These are phyloP conservation scores for Caenorhabditis sp. DNA, from an alignment of 2,888 invertebrate genomes.

Conservation along the genomic window DNA sequence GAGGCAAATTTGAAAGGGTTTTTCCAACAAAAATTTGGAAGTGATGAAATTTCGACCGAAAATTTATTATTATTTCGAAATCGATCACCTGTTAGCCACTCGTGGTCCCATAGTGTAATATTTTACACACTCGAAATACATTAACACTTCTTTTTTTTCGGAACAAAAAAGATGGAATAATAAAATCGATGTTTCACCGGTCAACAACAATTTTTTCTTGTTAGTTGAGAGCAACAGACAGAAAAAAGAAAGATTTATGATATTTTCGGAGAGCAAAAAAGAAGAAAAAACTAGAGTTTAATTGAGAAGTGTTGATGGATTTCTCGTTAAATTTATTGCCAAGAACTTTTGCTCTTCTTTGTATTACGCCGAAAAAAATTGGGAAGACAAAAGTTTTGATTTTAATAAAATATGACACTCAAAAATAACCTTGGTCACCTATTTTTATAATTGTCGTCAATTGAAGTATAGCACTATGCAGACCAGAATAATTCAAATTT, in stretches of 20 bases:
- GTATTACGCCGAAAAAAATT: too few relatives aligned
- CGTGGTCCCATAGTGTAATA: constrained; percentile 1
- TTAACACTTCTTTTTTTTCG: too few relatives aligned
- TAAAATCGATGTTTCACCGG: too few relatives aligned
- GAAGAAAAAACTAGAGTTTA: background rate
- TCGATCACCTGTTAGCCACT: constrained; percentile 4
- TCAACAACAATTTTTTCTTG: constrained; percentile 3
- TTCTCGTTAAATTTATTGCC: background rate
- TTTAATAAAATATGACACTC: too few relatives aligned
- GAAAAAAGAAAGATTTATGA: background rate
- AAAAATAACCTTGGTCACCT: too few relatives aligned
- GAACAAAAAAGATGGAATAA: too few relatives aligned
- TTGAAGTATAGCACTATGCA: too few relatives aligned
- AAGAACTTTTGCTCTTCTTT: background rate
- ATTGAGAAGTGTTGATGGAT: background rate
- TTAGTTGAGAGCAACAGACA: background rate
- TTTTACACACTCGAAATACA: too few relatives aligned
- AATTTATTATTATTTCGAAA: background rate
- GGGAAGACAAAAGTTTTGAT: too few relatives aligned
- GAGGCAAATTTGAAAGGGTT: too few relatives aligned
- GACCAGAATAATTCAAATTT: too few relatives aligned
- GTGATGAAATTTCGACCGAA: background rate
- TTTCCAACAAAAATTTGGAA: background rate
- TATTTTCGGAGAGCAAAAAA: background rate
- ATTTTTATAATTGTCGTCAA: too few relatives aligned